A percentile compares a stretch with the other conserved stretches of the same genome.
Conservation (phyloP, 2,888 invertebrate species). For the Drosophila percnosoma region DNA sequence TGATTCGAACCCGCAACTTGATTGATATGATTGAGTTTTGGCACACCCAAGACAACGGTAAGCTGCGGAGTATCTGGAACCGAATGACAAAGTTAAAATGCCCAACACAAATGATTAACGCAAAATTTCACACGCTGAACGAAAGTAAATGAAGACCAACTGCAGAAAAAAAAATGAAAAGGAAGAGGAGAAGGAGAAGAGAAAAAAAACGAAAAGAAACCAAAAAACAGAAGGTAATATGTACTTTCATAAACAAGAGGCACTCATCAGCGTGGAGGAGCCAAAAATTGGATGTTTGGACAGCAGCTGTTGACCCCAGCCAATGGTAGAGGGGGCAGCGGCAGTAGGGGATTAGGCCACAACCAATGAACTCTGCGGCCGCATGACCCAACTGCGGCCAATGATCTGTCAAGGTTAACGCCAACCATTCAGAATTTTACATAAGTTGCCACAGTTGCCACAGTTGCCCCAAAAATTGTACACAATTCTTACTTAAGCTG, state of each 20-base stretch:
- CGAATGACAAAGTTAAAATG: background rate
- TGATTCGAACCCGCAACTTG: too few species aligned
- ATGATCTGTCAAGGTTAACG: constrained; percentile 30
- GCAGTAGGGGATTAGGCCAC: constrained; percentile 11
- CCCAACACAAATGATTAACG: background rate
- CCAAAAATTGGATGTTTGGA: constrained; percentile 22
- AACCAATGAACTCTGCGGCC: constrained; percentile 26
- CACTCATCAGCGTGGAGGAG: constrained; percentile 20
- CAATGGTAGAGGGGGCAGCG: background rate
- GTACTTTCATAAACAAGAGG: constrained; percentile 22
- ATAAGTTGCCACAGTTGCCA: background rate
- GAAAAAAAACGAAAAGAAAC: background rate
- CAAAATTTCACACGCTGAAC: constrained; percentile 7
- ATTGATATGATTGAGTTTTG: too few species aligned
- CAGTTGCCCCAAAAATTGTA: too few species aligned
- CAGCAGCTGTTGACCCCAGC: constrained; percentile 32
- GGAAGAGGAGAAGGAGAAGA: background rate
- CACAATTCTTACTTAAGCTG: too few species aligned
- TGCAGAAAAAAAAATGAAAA: background rate
- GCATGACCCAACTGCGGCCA: constrained; percentile 27
- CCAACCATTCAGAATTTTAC: constrained; percentile 1
- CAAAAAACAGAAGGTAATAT: constrained; percentile 15
- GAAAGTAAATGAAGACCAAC: constrained; percentile 9
- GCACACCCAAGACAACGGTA: background rate
- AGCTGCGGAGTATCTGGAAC: background rate